Conservation (phyloP, 92 coral and sea anemone species). For the Diadumene lineata region DNA sequence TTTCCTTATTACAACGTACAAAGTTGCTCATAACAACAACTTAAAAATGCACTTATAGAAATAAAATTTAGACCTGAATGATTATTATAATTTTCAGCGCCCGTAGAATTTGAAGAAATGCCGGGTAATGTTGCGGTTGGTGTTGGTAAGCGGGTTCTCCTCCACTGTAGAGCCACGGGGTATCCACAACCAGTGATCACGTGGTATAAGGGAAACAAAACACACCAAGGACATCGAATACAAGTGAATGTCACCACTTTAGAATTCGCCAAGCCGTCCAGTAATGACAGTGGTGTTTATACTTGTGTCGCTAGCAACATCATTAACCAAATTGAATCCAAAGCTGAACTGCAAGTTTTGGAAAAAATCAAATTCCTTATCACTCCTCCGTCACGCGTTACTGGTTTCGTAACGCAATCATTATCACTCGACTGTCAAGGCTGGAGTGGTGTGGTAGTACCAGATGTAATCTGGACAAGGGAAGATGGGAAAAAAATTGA, state of each 20-base stretch:
- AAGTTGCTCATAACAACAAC: too few species aligned
- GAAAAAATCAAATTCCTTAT: constrained; percentile 46
- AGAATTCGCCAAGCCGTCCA: constrained; percentile 21
- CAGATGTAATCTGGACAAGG: constrained; percentile 49
- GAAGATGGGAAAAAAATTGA: constrained; percentile 25
- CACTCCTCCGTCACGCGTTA: constrained; percentile 36
- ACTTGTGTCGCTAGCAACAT: constrained; percentile 58
- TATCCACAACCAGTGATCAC: constrained; percentile 53
- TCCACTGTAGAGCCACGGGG: constrained; percentile 56
- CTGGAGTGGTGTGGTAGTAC: constrained; percentile 22
- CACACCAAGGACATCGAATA: background rate
- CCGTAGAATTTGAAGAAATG: constrained; percentile 36
- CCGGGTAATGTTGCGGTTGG: constrained; percentile 36
- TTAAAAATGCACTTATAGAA: too few species aligned
- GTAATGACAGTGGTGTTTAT: constrained; percentile 51
- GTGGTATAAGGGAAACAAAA: constrained; percentile 48
- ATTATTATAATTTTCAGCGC: constrained; percentile 22
- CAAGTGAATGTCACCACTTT: constrained; percentile 20
- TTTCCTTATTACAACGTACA: too few species aligned
- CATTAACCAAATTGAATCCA: constrained; percentile 43
- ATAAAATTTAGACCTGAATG: background rate
- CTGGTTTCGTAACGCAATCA: constrained; percentile 17
- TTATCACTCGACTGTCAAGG: constrained; percentile 50
- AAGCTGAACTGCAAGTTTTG: constrained; percentile 41
- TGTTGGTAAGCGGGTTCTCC: constrained; percentile 30